Evolutionary conservation across 2,113 vertebrate species (phyloP).

Genomic region (Syngnathus floridae): DNA sequence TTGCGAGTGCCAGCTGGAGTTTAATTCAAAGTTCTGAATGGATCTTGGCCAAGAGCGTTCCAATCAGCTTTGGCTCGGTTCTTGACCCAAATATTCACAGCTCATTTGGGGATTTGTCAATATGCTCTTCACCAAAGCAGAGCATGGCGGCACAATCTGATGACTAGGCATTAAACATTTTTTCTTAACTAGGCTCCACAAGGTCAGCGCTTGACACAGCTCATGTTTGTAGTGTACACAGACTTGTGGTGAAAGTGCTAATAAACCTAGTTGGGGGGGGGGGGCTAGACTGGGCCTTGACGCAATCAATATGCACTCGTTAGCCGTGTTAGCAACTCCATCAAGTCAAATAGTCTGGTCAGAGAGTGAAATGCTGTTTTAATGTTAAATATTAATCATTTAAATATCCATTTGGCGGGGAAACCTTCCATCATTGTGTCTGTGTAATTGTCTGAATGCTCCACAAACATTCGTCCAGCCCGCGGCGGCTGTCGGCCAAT

Average conservation of each 20-base stretch:
- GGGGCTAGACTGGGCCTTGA: too few relatives aligned
- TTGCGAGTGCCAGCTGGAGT: slow-evolving; percentile 20
- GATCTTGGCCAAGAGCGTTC: neutral
- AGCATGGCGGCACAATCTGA: neutral
- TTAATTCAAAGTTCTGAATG: too few relatives aligned
- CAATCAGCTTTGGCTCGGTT: slow-evolving; percentile 11
- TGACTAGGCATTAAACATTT: neutral
- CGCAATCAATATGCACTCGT: too few relatives aligned
- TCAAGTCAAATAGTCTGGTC: too few relatives aligned
- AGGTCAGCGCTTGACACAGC: neutral
- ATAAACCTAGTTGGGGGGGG: neutral
- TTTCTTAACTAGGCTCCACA: neutral
- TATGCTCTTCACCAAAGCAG: too few relatives aligned
- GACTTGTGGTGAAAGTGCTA: neutral
- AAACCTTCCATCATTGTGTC: too few relatives aligned
- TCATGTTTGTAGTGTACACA: neutral
- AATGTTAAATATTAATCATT: too few relatives aligned
- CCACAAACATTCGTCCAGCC: neutral
- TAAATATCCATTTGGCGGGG: too few relatives aligned
- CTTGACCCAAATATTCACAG: slow-evolving; percentile 42
- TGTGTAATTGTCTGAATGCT: too few relatives aligned
- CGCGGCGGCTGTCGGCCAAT: neutral
- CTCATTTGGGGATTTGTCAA: slow-evolving; percentile 21
- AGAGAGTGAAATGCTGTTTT: too few relatives aligned
- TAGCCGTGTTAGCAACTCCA: too few relatives aligned